Evolutionary conservation across 92 coral and sea anemone genomes (phyloP).

Genomic region (Palythoa heliodiscus): DNA sequence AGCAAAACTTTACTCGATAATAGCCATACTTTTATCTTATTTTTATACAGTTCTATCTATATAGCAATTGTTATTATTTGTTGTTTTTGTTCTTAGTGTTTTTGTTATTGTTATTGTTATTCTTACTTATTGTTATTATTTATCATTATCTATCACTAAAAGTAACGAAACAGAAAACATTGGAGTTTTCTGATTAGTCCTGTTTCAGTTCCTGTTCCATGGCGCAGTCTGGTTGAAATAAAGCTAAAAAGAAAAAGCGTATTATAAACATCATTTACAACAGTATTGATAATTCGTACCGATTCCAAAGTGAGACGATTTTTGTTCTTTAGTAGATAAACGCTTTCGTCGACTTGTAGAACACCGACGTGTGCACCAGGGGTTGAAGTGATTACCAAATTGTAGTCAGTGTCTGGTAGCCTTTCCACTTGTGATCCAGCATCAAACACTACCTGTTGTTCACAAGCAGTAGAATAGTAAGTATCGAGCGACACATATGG

Average conservation of each 20-base stretch:
- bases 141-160: too few relatives aligned
- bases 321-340: conserved; percentile 70
- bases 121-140: too few relatives aligned
- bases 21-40: too few relatives aligned
- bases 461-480: background rate
- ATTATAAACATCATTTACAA: background rate
- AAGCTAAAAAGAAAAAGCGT: background rate
- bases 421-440: conserved; percentile 11
- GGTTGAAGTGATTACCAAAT: conserved; percentile 49
- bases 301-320: conserved; percentile 58
- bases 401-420: conserved; percentile 48
- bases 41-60: too few relatives aligned
- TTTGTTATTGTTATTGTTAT: too few relatives aligned
- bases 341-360: conserved; percentile 85
- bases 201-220: too few relatives aligned
- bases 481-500: background rate
- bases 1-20: too few relatives aligned
- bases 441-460: conserved; percentile 27
- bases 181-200: too few relatives aligned
- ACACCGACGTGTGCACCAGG: conserved; percentile 72
- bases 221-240: too few relatives aligned
- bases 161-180: too few relatives aligned
- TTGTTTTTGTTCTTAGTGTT: too few relatives aligned
- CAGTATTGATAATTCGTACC: conserved; percentile 47
- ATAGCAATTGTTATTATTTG: too few relatives aligned